These are phyloP conservation scores for Sander lucioperca DNA, from an alignment of 2,113 vertebrate species.

Conservation along the genomic window DNA sequence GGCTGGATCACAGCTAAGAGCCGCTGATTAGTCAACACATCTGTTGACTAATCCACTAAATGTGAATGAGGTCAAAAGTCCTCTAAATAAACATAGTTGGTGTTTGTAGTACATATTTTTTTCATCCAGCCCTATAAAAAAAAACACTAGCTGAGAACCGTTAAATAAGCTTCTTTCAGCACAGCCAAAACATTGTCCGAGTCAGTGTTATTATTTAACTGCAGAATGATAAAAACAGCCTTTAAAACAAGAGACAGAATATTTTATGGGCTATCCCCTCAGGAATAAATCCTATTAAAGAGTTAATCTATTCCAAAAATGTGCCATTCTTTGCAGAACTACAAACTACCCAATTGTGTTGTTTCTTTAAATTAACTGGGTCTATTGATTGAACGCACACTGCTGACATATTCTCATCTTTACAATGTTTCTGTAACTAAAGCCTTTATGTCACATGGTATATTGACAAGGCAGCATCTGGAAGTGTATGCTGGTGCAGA, in stretches of 20 bases:
- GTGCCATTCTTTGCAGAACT: conserved; percentile 32
- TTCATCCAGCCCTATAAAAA: neutral
- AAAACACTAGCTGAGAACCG: neutral
- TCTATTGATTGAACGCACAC: conserved; percentile 27
- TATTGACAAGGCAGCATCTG: neutral
- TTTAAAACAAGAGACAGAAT: conserved; percentile 18
- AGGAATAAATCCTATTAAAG: conserved; percentile 20
- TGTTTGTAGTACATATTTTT: neutral
- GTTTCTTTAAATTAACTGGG: conserved; percentile 21
- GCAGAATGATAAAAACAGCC: neutral
- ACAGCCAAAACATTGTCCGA: neutral
- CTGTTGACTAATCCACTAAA: neutral
- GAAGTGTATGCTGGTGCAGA: neutral
- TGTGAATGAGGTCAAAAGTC: neutral
- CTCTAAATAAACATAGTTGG: neutral
- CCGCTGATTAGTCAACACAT: neutral
- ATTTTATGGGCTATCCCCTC: conserved; percentile 12
- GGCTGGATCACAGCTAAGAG: too few species aligned
- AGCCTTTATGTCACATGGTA: conserved; percentile 16
- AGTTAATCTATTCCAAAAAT: conserved; percentile 19
- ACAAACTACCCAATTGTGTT: conserved; percentile 1
- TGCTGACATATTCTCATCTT: conserved; percentile 29
- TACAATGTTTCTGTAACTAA: conserved; percentile 9
- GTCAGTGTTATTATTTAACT: neutral
- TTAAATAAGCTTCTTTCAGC: conserved; percentile 2